Evolutionary conservation across 2,888 invertebrate species (phyloP).

Genomic region (Macrophya annulata): DNA sequence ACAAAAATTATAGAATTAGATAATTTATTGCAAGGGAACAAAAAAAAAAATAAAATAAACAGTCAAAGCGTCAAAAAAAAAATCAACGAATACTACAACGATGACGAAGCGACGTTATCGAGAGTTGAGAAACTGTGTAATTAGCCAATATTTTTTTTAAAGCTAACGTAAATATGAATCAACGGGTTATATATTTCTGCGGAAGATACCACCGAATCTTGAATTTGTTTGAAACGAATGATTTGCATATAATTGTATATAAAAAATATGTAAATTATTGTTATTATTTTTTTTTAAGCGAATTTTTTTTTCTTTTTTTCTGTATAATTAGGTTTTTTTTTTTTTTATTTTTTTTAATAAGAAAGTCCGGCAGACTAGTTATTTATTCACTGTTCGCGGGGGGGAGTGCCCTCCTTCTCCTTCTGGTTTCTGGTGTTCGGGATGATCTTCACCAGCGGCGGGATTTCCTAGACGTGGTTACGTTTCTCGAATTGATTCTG

Average conservation of each 20-base stretch:
- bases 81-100: background rate
- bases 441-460: slow-evolving; percentile 53
- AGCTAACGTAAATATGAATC: background rate
- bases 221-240: background rate
- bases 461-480: slow-evolving; percentile 54
- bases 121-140: background rate
- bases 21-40: background rate
- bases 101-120: background rate
- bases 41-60: background rate
- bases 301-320: slow-evolving; percentile 11
- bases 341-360: background rate
- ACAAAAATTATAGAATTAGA: background rate
- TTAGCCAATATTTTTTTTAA: background rate
- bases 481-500: slow-evolving; percentile 50
- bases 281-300: slow-evolving; percentile 21
- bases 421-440: slow-evolving; percentile 22
- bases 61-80: background rate
- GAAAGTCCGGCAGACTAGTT: slow-evolving; percentile 42
- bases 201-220: background rate
- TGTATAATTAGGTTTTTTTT: background rate
- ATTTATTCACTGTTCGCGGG: slow-evolving; percentile 51
- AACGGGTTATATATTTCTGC: background rate
- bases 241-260: slow-evolving; percentile 18
- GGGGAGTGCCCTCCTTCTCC: slow-evolving; percentile 54
- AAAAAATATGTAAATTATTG: slow-evolving; percentile 31